Base-by-base conservation (phyloP, 2,113 vertebrate genomes). In the Hemichromis elongatus region DNA sequence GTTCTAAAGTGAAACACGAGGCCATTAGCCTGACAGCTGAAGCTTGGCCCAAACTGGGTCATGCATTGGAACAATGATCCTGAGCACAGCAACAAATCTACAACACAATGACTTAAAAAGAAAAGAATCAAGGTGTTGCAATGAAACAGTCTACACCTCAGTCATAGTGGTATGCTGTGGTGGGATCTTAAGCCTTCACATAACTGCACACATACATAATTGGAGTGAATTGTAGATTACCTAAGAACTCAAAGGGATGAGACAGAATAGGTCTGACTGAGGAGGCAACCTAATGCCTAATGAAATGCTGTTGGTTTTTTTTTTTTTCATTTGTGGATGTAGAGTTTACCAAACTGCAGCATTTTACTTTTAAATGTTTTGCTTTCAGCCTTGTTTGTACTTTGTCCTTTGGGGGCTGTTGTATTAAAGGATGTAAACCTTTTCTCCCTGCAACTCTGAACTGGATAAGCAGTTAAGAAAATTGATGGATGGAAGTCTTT, bases 281-380 rank as follows among this genome's bases (percentile, higher is more conserved):
- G 24, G 66, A 73, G 40, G 16, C 66, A 18, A 13, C 5, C 24
- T 28, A 0, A 47, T 73, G 0, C 1, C 9, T 7, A 7, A 26
- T 47, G 40, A 47, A 1, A 47, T 28, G 14, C 13, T 24, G 14
- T 4, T 52, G 14, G 13, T 24, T 66, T n/a, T 63, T 50, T 18
- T 18, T 47, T 47, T 47, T 30, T 2, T 4, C 4, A 35, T 35
- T 66, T 40, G 11, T 21, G 11, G 18, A 61, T 61, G 30, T 35
- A n/a, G 30, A 35, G 30, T 61, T 35, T n/a, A 61, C 30, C 3
- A 1, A 61, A 61, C 18, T 35, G 35, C 63, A 24, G 63, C 14
- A 42, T 68, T 68, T 68, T 2, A 40, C 35, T 40, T 21, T 70
- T 45, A 70, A 70, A 70, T 45, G 66, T 70, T 70, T 70, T 70